Evolutionary conservation across 2,888 invertebrate genomes (phyloP), one percentile per base, ranked within the genome.

Genomic region (Chelonus formosanus): DNA sequence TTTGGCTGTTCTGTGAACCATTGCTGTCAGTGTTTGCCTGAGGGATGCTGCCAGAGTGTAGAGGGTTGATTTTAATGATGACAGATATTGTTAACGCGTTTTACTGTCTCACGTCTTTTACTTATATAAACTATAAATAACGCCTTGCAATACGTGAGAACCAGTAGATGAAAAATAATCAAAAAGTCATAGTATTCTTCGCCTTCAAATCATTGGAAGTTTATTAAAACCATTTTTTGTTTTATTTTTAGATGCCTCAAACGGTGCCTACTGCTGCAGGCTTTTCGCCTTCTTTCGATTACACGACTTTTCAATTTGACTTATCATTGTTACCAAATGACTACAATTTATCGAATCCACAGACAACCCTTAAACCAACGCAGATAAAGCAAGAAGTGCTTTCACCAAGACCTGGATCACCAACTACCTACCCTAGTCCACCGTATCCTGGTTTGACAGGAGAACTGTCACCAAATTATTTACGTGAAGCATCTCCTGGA

Each of bases 241-340:
- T n/a, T 35, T 36, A 36, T 72, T 87, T 86, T 7, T 89, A 93
- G 93, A 92, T 92, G 92, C 91, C 92, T 85, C 93, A 93, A 87
- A 92, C 90, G 79, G 92, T 92, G 78, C 92, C 92, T 67, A 89
- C 91, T 76, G 91, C 91, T 78, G 76, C 76, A 66, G 91, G 91
- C 84, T 90, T 89, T 83, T 91, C 91, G 85, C 90, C 91, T 76
- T 90, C 91, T 72, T 91, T 90, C 82, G 89, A 89, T 80, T 89
- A 88, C 84, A 87, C 85, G 73, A 89, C 90, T 59, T 90, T 91
- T 75, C 88, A 88, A 74, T 91, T 91, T 82, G 91, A 91, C 82
- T 83, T 91, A 73, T 92, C 92, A 31, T 87, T 94, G 63, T 88
- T 94, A 78, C 91, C 92, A 74, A 88, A 88, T 67, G 83, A 84